Base-by-base conservation (phyloP, 92 coral and sea anemone genomes). In the Palythoa caribaeorum region DNA sequence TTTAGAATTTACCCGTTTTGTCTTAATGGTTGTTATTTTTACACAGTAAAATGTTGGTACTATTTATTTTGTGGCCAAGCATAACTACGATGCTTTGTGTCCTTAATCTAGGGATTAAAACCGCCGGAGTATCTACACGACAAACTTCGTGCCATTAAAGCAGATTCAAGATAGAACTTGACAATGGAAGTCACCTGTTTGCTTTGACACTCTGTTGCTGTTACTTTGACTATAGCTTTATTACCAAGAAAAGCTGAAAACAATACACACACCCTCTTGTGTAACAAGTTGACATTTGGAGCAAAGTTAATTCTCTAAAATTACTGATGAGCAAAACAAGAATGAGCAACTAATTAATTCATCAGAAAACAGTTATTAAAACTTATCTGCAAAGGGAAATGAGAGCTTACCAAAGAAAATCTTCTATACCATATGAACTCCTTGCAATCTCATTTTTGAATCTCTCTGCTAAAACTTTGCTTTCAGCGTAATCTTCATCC, bases 51-150 rank as follows among this genome's bases (percentile, higher is more conserved):
- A 66, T 3, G 17, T 66, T 71, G 37, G 47, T 44, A 47, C 39
- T 13, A 76, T 21, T 66, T 66, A 81, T 47, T 79, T 69, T 81
- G 86, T 81, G 76, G 86, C 21, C 13, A 66, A n/a, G 44, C 19
- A 35, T 81, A 38, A 44, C 59, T 69, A 12, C 44, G 39, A 8
- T 36, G 69, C n/a, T 37, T 78, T 62, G 50, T 44, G 50, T 44
- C 50, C 50, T 44, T 65, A 21, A 79, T 57, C 66, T 79, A 14
- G 73, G 57, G 54, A 38, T 79, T 57, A 79, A 79, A 62, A 39
- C 84, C 50, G 70, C 20, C 14, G 9, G 2, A 38, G 28, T 6
- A n/a, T 15, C 15, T 47, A 35, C 53, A 6, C 6, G 57, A 55
- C 13, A 54, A 35, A 53, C 16, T 77, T 1, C 17, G 7, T 15